Evolutionary conservation across 2,888 invertebrate genomes (phyloP).

Genomic region (Ochropleura leucogaster): DNA sequence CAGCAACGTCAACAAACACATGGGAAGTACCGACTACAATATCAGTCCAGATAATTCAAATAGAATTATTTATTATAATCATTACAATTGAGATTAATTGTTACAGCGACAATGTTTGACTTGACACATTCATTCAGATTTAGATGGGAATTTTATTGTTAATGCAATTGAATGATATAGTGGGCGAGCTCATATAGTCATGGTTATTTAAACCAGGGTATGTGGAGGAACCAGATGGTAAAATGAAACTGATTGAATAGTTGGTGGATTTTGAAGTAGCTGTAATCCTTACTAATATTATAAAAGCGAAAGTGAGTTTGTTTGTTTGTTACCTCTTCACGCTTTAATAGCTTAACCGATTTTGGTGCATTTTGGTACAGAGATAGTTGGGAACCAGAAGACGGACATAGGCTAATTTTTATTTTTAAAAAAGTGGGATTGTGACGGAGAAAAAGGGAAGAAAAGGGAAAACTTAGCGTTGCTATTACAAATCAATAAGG

Average conservation of each 20-base stretch:
- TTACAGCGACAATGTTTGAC: constrained; percentile 9
- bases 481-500: no score
- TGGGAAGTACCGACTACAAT: neutral
- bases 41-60: constrained; percentile 21
- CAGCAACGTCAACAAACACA: neutral
- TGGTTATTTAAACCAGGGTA: neutral
- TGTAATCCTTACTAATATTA: neutral
- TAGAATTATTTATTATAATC: constrained; percentile 39
- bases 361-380: no score
- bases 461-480: no score
- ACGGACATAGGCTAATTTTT: no score
- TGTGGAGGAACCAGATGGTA: neutral
- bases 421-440: no score
- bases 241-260: constrained; percentile 1
- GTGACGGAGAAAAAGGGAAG: no score
- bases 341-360: no score
- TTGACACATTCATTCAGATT: constrained; percentile 30
- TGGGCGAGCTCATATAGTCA: neutral
- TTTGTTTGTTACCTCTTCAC: no score
- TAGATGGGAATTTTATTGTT: constrained; percentile 16
- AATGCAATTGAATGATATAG: neutral
- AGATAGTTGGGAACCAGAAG: no score
- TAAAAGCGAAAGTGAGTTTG: no score
- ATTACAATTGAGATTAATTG: constrained; percentile 49
- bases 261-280: neutral